Conservation (phyloP, 2,113 vertebrate species). For the Corydoras sp. region DNA sequence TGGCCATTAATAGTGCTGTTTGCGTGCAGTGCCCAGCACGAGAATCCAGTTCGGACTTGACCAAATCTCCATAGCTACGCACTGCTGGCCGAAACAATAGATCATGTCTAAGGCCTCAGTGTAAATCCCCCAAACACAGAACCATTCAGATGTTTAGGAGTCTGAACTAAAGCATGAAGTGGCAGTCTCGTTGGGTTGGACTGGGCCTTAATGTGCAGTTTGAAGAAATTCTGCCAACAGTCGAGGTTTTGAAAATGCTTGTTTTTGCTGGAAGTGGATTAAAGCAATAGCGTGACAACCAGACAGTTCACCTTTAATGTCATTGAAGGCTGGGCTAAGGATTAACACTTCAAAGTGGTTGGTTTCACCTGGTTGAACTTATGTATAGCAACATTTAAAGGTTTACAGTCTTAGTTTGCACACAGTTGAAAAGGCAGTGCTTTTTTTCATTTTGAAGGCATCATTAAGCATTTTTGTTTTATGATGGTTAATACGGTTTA, state of each 20-base stretch:
- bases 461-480: no score
- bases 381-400: not conserved
- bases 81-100: slow-evolving; percentile 43
- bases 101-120: slow-evolving; percentile 45
- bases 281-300: not conserved
- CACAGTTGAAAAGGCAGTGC: no score
- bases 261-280: not conserved
- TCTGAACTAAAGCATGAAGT: slow-evolving; percentile 4
- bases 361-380: not conserved
- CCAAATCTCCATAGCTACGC: slow-evolving; percentile 54
- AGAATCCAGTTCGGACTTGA: slow-evolving; percentile 67
- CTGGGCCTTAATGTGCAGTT: not conserved
- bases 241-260: not conserved
- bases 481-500: no score
- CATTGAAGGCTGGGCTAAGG: slow-evolving; percentile 9
- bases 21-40: slow-evolving; percentile 54
- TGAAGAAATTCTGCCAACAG: slow-evolving; percentile 15
- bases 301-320: slow-evolving; percentile 7
- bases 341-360: not conserved
- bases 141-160: not conserved
- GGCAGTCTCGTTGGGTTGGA: not conserved
- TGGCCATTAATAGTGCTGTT: slow-evolving; percentile 69
- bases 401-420: no score
- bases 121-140: slow-evolving; percentile 25
- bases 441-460: no score